Base-by-base conservation (phyloP, 2,888 invertebrate species). In the Watsonalla binaria region DNA sequence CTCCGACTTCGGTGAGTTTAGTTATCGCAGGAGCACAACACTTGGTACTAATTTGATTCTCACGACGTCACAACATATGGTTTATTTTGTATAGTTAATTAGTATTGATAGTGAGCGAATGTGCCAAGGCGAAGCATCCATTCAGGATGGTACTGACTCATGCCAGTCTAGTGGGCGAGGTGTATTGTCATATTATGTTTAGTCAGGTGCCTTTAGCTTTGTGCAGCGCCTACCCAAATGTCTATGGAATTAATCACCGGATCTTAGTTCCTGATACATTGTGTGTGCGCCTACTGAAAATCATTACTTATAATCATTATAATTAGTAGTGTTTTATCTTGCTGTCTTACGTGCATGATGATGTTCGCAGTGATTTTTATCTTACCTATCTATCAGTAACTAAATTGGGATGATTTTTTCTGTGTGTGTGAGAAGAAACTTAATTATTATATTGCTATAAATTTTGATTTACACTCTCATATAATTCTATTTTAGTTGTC, bases 51-150 rank as follows among this genome's bases (percentile, higher is more conserved):
- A 24, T 24, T 24, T 47, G 24, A 47, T 47, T 47, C 24, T 47
- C 47, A 47, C 47, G 47, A 24, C 24, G 24, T 24, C 24, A 24
- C 24, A 24, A 24, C 24, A 24, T 24, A 24, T 24, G 24, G 56
- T 63, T 67, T 65, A 61, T 65, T 61, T 62, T 51, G 50, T 59
- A 58, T 59, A 34, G n/a, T 51, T 59, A 63, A 58, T 65, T 57
- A 66, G 58, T 42, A 42, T 53, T 54, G 37, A 53, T 13, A 54
- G 47, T 54, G 54, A 47, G 51, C 51, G 62, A 66, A 56, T 67
- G 60, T 70, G 67, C 57, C 70, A 70, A 70, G 68, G 70, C 65
- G 53, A 68, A 59, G 59, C 52, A 51, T 56, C 59, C 57, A 54
- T 60, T 64, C 53, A 51, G 51, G 51, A 35, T 51, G 51, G 14